Percentiles rank a stretch among this genome's conserved stretches.
phyloP scores from a whole-genome alignment of 2,797 vertebrate species.

The Glyptemys insculpta region DNA sequence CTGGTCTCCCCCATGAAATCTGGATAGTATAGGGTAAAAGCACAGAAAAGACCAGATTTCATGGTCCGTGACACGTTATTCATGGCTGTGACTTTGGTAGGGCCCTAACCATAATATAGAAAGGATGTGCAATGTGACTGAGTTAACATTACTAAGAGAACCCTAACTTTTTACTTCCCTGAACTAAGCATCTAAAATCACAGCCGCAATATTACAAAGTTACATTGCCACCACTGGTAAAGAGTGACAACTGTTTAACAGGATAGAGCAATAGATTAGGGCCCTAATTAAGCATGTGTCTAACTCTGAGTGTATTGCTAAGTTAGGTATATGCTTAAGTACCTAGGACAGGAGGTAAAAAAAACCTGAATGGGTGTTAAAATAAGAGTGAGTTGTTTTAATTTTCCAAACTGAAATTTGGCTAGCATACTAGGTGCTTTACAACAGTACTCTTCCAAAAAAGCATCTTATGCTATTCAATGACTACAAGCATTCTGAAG shows the following conservation, averaged over 20 bases:
- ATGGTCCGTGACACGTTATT: too few species aligned
- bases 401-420: conserved; percentile 30
- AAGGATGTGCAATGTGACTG: neutral
- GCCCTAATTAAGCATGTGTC: conserved; percentile 43
- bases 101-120: neutral
- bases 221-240: conserved; percentile 19
- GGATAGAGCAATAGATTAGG: conserved; percentile 9
- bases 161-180: neutral
- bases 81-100: too few species aligned
- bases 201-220: neutral
- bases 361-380: neutral
- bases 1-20: too few species aligned
- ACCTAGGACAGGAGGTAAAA: conserved; percentile 16
- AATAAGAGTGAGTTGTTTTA: neutral
- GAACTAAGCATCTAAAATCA: conserved; percentile 8
- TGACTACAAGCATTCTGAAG: neutral
- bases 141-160: neutral
- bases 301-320: neutral
- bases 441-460: conserved; percentile 2
- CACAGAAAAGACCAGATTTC: too few species aligned
- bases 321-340: conserved; percentile 3
- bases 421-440: neutral
- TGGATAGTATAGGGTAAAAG: too few species aligned
- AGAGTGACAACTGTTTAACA: neutral
- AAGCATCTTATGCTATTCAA: conserved; percentile 6